These are phyloP conservation scores for Dysdera silvatica DNA, from an alignment of 1,140 invertebrate species.

Conservation along the genomic window DNA sequence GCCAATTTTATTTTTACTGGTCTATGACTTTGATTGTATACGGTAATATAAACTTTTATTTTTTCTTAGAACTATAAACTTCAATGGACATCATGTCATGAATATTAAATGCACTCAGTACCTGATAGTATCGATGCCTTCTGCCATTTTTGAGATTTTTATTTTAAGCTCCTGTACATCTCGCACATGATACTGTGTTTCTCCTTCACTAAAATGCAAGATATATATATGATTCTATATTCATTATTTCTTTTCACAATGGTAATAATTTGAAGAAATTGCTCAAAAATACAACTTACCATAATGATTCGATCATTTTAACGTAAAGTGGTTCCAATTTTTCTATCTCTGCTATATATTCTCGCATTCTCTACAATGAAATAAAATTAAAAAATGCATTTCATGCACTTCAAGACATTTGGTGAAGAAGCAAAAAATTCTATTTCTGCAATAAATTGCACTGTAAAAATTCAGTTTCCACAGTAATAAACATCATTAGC, in stretches of 20 bases:
- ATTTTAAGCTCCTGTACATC: conserved; percentile 72
- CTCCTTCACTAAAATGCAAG: conserved; percentile 66
- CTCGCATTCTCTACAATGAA: conserved; percentile 52
- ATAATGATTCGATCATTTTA: conserved; percentile 67
- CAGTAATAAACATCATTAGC: no score
- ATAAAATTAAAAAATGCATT: conserved; percentile 7
- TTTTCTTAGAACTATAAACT: conserved; percentile 1
- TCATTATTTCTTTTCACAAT: background rate
- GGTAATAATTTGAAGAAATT: conserved; percentile 9
- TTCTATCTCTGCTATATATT: conserved; percentile 65
- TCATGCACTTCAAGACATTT: background rate
- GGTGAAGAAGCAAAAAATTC: background rate
- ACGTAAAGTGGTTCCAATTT: conserved; percentile 70
- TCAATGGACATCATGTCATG: background rate
- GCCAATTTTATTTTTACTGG: no score
- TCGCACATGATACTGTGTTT: conserved; percentile 70
- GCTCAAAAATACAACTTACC: conserved; percentile 45
- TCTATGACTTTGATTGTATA: no score
- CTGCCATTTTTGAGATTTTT: conserved; percentile 75
- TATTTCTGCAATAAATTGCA: background rate
- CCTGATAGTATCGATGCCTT: conserved; percentile 69
- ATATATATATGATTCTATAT: no score
- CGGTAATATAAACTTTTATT: no score
- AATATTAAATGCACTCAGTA: conserved; percentile 35
- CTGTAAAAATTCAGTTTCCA: background rate